Evolutionary conservation across 2,113 vertebrate genomes (phyloP), one percentile per base, ranked within the genome.

Genomic region (Fulmarus glacialis): DNA sequence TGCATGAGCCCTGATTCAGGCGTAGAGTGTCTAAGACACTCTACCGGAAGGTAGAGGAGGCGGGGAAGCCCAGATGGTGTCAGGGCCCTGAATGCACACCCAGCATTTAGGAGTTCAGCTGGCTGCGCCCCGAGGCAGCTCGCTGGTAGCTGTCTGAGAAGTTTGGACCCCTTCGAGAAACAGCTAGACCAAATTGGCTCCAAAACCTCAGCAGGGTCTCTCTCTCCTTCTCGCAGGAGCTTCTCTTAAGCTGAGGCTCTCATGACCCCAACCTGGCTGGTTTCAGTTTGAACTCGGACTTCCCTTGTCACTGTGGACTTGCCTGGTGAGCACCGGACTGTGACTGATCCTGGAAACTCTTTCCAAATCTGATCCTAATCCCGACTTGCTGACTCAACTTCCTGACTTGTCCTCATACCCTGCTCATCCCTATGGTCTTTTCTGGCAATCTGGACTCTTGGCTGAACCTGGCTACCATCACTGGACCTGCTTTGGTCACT

Each of bases 361-460:
- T 63, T 71, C 34, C 63, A 91, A 83, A 62, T 8, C 34, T 48
- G 26, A 45, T 29, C 27, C 23, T 63, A 12, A 56, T 9, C 40
- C 12, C 0, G 0, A 21, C 13, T 58, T 58, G 8, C 14, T 58
- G 50, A n/a, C 32, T 70, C 26, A 56, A 4, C 19, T 52, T 88
- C 64, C 50, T 0, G 0, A n/a, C 15, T 59, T 70, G 6, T 43
- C 24, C 8, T 50, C 13, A 43, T 17, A 18, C 21, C 6, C 15
- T 62, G 23, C 15, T 59, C 15, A 53, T 30, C 64, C 29, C 50
- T 47, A 8, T 24, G 52, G 12, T 34, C 36, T 85, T 74, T 50
- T 60, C 47, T 30, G 36, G 5, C 27, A 34, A 15, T 62, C 21
- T 20, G 22, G 32, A 38, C 36, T 62, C 53, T 43, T 53, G 43